Evolutionary conservation across 2,797 vertebrate species (phyloP).

Genomic region (Prunella strophiata): DNA sequence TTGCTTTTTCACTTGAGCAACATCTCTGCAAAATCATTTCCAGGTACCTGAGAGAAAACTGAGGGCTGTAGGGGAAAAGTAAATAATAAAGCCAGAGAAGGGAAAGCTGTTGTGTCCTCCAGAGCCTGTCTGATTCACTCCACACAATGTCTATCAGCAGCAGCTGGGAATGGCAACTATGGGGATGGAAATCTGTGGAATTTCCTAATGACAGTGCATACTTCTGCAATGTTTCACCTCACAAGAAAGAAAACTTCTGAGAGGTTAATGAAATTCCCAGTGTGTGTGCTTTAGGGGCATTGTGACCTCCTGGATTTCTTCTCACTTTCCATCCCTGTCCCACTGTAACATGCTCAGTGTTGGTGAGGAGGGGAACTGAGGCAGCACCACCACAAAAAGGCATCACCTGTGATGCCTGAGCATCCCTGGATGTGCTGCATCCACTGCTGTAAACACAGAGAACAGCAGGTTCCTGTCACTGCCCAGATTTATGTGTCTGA

Average conservation of each 20-base stretch:
- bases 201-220: not conserved
- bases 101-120: not conserved
- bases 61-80: not conserved
- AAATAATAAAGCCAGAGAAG: not conserved
- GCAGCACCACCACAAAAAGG: not conserved
- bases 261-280: not conserved
- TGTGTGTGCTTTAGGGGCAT: not conserved
- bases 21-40: not conserved
- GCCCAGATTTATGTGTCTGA: not conserved
- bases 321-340: not conserved
- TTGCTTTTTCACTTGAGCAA: not conserved
- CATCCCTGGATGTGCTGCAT: not conserved
- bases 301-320: not conserved
- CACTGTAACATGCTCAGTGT: not conserved
- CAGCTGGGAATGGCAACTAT: rapidly evolving
- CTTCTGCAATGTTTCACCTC: not conserved
- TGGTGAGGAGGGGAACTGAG: not conserved
- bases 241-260: not conserved
- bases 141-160: rapidly evolving
- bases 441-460: not conserved
- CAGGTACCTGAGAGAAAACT: not conserved
- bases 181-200: not conserved
- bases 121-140: not conserved
- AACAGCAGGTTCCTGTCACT: not conserved
- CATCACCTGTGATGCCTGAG: rapidly evolving